Conservation (phyloP, 1,140 invertebrate genomes). For the Leptopilina boulardi region DNA sequence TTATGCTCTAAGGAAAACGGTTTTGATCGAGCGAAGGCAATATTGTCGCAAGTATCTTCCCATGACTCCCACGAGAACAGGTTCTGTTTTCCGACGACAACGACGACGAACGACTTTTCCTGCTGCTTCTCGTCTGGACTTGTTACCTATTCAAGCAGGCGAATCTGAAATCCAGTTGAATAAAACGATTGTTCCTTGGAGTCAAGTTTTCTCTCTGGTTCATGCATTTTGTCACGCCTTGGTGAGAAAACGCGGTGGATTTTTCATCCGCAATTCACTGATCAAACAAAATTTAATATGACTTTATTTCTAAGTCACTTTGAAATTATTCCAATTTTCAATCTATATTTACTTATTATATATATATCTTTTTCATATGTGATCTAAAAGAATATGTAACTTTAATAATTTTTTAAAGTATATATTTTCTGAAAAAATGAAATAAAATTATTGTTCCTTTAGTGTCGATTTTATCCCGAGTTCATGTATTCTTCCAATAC, state of each 20-base stretch:
- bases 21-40: not conserved
- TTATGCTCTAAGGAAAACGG: not conserved
- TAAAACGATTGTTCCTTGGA: not conserved
- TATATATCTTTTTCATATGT: too few relatives aligned
- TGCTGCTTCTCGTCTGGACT: not conserved
- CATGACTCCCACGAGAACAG: not conserved
- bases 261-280: not conserved
- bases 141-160: constrained; percentile 1
- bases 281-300: not conserved
- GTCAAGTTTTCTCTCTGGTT: not conserved
- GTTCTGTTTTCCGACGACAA: constrained; percentile 8
- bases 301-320: too few relatives aligned
- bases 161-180: constrained; percentile 17
- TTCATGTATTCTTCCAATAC: not conserved
- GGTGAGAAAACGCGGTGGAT: not conserved
- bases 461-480: not conserved
- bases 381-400: too few relatives aligned
- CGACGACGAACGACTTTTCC: not conserved
- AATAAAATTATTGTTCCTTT: not conserved
- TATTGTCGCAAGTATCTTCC: not conserved
- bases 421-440: not conserved
- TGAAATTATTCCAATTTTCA: too few relatives aligned
- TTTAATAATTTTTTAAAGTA: too few relatives aligned
- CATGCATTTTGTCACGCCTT: not conserved
- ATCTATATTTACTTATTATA: too few relatives aligned